Percentiles rank a stretch among this genome's conserved stretches.
These are phyloP conservation scores for Protaetia brevitarsis DNA, from an alignment of 1,140 invertebrate species.

Conservation along the genomic window DNA sequence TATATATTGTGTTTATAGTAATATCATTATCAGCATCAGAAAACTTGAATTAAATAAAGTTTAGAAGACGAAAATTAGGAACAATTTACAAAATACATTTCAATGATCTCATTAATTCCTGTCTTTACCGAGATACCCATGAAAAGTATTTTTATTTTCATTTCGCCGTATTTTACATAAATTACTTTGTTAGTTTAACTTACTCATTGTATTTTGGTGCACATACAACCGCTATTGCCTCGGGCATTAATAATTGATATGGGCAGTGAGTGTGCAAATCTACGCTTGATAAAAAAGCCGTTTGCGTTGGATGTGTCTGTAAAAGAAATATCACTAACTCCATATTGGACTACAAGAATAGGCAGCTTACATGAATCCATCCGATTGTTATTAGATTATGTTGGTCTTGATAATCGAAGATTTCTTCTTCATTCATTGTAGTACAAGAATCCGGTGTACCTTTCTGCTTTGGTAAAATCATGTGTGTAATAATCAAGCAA, in stretches of 20 bases:
- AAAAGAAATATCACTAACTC: constrained; percentile 40
- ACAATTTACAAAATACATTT: no score
- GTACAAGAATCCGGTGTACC: constrained; percentile 90
- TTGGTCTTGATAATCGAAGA: constrained; percentile 89
- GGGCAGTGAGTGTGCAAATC: constrained; percentile 97
- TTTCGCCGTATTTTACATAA: no score
- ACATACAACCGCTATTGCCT: constrained; percentile 95
- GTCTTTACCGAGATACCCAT: no score
- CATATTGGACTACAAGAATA: not conserved
- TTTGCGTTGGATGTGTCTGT: constrained; percentile 94
- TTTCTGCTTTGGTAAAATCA: constrained; percentile 88
- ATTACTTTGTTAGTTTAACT: no score
- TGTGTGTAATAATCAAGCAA: constrained; percentile 80
- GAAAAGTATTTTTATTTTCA: no score
- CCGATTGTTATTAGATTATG: constrained; percentile 89
- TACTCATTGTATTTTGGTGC: constrained; percentile 93
- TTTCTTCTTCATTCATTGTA: constrained; percentile 89
- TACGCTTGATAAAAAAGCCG: constrained; percentile 92
- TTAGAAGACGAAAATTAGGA: no score
- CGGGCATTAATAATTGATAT: constrained; percentile 95
- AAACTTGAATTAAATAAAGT: constrained; percentile 9
- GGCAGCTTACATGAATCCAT: constrained; percentile 87
- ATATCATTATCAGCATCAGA: no score
- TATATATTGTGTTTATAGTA: no score
- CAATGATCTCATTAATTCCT: no score